Conservation (phyloP, 2,888 invertebrate species). For the Dendrolimus pini region DNA sequence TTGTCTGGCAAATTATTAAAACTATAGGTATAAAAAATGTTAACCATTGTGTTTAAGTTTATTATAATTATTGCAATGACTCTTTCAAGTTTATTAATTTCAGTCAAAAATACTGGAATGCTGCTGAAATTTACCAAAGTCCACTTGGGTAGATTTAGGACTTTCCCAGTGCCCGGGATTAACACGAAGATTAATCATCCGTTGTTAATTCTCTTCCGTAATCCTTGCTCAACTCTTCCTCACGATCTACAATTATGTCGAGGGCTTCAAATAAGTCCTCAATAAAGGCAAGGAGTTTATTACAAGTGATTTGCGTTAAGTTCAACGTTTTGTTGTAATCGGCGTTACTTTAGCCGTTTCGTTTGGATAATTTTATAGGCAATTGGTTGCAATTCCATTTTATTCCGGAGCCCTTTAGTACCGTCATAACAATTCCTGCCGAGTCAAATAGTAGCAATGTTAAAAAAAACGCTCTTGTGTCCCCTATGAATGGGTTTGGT, state of each 20-base stretch:
- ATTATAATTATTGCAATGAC: too few species aligned
- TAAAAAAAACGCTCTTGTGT: not conserved
- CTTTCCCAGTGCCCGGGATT: too few species aligned
- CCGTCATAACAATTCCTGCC: conserved; percentile 5
- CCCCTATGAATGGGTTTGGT: too few species aligned
- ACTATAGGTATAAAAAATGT: too few species aligned
- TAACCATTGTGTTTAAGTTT: too few species aligned
- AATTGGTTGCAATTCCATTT: conserved; percentile 12
- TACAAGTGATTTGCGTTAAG: conserved; percentile 12
- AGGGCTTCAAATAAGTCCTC: conserved; percentile 3
- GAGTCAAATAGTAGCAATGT: conserved; percentile 3
- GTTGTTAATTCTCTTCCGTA: too few species aligned
- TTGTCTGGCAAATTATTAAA: too few species aligned
- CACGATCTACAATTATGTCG: not conserved
- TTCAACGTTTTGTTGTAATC: conserved; percentile 2
- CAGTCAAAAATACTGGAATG: too few species aligned
- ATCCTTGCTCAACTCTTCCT: not conserved
- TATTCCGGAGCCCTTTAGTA: conserved; percentile 7
- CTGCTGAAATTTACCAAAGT: too few species aligned
- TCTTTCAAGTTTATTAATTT: too few species aligned
- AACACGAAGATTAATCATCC: too few species aligned
- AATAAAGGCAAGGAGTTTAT: conserved; percentile 12
- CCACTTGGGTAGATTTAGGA: too few species aligned
- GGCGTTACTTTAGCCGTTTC: conserved; percentile 1
- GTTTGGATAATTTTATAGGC: conserved; percentile 4